Evolutionary conservation across 1,140 invertebrate genomes (phyloP).

Genomic region (Oscheius sp.): DNA sequence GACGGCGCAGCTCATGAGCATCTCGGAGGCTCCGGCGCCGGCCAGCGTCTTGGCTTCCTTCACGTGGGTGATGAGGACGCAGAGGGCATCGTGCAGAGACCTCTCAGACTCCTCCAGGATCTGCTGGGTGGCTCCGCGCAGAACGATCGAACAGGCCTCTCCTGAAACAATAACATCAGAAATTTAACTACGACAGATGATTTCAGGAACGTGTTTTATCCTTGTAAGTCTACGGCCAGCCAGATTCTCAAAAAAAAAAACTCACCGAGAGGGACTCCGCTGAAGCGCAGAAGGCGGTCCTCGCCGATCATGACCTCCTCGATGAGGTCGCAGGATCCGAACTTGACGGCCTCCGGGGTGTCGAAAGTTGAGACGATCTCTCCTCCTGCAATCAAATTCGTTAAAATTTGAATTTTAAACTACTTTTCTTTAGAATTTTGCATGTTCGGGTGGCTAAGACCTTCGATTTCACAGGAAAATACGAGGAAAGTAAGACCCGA

Average conservation of each 20-base stretch:
- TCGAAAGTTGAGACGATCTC: slow-evolving; percentile 99
- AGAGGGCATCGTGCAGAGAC: slow-evolving; percentile 94
- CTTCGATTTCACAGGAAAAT: too few relatives aligned
- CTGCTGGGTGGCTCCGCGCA: slow-evolving; percentile 97
- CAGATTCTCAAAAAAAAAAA: neutral
- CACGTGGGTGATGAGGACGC: slow-evolving; percentile 91
- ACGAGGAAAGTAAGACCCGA: too few relatives aligned
- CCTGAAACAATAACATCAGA: slow-evolving; percentile 69
- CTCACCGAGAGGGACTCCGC: slow-evolving; percentile 66
- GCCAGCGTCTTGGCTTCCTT: slow-evolving; percentile 71
- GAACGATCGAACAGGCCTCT: slow-evolving; percentile 92
- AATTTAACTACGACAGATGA: slow-evolving; percentile 17
- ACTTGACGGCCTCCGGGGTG: slow-evolving; percentile 81
- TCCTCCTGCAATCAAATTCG: slow-evolving; percentile 73
- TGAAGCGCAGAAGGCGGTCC: slow-evolving; percentile 89
- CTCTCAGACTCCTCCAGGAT: slow-evolving; percentile 98
- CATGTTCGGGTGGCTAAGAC: too few relatives aligned
- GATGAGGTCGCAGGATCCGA: slow-evolving; percentile 90
- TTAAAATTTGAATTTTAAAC: too few relatives aligned
- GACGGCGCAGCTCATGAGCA: slow-evolving; percentile 91
- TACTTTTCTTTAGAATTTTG: too few relatives aligned
- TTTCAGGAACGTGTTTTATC: too few relatives aligned
- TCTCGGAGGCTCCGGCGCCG: slow-evolving; percentile 71
- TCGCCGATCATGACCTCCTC: slow-evolving; percentile 98
- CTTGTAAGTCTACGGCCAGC: too few relatives aligned